These are phyloP conservation scores for Verasper variegatus DNA, from an alignment of 2,113 vertebrate genomes.

Conservation along the genomic window DNA sequence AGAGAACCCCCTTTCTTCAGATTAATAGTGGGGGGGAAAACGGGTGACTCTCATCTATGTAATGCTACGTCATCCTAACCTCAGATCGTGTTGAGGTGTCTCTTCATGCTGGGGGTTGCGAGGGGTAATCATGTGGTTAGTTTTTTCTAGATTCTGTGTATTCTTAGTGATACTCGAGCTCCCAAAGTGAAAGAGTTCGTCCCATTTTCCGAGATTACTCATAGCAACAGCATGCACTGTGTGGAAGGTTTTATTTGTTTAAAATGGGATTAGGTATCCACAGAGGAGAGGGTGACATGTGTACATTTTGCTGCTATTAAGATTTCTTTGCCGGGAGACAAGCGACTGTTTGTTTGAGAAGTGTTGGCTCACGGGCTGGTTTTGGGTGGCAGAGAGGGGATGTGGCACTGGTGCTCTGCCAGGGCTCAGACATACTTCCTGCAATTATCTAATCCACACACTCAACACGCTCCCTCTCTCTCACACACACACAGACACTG, in stretches of 20 bases:
- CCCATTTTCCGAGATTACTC: constrained; percentile 54
- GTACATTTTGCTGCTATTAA: constrained; percentile 70
- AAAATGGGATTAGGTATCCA: constrained; percentile 71
- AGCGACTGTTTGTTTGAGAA: constrained; percentile 70
- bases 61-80: background rate
- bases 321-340: constrained; percentile 57
- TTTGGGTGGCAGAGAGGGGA: constrained; percentile 55
- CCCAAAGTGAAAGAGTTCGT: constrained; percentile 48
- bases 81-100: constrained; percentile 24
- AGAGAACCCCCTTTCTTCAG: too few relatives aligned
- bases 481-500: constrained; percentile 26
- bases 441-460: constrained; percentile 78
- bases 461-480: constrained; percentile 7
- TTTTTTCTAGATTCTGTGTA: constrained; percentile 60
- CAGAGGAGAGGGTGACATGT: constrained; percentile 46
- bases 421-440: constrained; percentile 72
- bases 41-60: background rate
- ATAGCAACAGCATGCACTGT: constrained; percentile 16
- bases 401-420: constrained; percentile 65
- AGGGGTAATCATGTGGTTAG: constrained; percentile 51
- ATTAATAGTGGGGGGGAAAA: too few relatives aligned
- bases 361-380: constrained; percentile 56
- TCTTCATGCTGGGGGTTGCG: constrained; percentile 26
- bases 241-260: constrained; percentile 70
- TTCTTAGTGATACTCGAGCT: constrained; percentile 73